Base-by-base conservation (phyloP, 2,113 vertebrate genomes). In the Daphoenositta chrysoptera region DNA sequence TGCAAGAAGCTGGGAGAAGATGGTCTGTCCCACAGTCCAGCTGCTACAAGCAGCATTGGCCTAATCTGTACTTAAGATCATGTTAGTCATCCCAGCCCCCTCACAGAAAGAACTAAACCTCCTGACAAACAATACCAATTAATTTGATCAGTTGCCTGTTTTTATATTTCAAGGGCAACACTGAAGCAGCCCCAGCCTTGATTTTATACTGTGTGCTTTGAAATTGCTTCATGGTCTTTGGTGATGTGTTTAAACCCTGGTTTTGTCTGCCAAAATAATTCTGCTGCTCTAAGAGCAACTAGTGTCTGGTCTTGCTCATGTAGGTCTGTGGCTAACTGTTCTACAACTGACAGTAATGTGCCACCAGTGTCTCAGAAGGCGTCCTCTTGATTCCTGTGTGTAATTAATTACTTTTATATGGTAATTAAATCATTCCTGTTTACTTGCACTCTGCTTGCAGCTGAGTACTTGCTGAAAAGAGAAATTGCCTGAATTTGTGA, bases 371-470 rank as follows among this genome's bases (percentile, higher is more conserved):
- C 86, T 80, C 87, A 69, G 83, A 60, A 94, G 85, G 44, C 31
- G 0, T 93, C 71, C 68, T 56, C 26, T 73, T 83, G 87, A 88
- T 90, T 92, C 60, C 82, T 88, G 51, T 23, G 4, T 80, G 47
- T 56, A 86, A 88, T 94, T 83, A 94, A 86, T 94, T 83, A 83
- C 39, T 81, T 94, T 92, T 93, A 66, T 86, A 40, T n/a, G 76
- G 40, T 90, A 88, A 92, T 90, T 76, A 86, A 96, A 89, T 95
- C 7, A 88, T 83, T 90, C 51, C 87, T 91, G 60, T 88, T 94
- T 92, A 63, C 64, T 90, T 66, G 51, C 40, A 22, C 60, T 92
- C 64, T 94, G 19, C 84, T 97, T 73, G 47, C 85, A 89, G 60
- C 64, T 56, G 79, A 90, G 71, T 53, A 63, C 65, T 94, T 92